These are phyloP conservation scores for Tortricodes alternella DNA, from an alignment of 2,888 invertebrate genomes.

Conservation along the genomic window DNA sequence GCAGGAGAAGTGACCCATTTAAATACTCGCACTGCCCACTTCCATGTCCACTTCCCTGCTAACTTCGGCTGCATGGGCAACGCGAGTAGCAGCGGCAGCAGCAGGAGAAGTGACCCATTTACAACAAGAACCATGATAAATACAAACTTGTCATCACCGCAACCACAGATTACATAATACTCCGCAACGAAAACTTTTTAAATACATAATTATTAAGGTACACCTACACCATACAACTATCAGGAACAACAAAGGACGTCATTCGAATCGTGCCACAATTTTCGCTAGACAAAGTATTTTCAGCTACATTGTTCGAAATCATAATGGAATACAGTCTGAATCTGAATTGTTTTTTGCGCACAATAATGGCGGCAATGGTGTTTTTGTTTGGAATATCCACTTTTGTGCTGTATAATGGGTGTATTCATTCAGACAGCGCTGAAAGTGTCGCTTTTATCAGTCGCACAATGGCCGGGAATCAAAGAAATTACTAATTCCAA, in stretches of 20 bases:
- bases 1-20: too few relatives aligned
- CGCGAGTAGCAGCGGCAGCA: too few relatives aligned
- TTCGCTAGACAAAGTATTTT: conserved; percentile 30
- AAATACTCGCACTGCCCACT: too few relatives aligned
- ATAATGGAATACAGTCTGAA: conserved; percentile 66
- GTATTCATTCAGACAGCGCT: conserved; percentile 76
- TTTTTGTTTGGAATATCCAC: conserved; percentile 77
- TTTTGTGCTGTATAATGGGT: conserved; percentile 78
- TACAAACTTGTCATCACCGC: too few relatives aligned
- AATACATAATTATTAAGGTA: neutral
- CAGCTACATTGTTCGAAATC: conserved; percentile 63
- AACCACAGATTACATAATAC: too few relatives aligned
- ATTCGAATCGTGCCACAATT: conserved; percentile 46
- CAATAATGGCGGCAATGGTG: conserved; percentile 66
- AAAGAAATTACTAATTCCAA: conserved; percentile 77
- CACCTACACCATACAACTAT: conserved; percentile 12
- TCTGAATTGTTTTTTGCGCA: conserved; percentile 64
- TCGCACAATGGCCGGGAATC: conserved; percentile 75
- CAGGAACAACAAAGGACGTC: conserved; percentile 39
- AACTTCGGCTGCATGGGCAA: too few relatives aligned
- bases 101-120: too few relatives aligned
- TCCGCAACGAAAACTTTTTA: too few relatives aligned
- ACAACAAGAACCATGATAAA: too few relatives aligned
- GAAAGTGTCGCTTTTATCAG: conserved; percentile 81
- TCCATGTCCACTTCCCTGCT: too few relatives aligned